Evolutionary conservation across 2,797 vertebrate species (phyloP).

Genomic region (Echeneis naucrates): DNA sequence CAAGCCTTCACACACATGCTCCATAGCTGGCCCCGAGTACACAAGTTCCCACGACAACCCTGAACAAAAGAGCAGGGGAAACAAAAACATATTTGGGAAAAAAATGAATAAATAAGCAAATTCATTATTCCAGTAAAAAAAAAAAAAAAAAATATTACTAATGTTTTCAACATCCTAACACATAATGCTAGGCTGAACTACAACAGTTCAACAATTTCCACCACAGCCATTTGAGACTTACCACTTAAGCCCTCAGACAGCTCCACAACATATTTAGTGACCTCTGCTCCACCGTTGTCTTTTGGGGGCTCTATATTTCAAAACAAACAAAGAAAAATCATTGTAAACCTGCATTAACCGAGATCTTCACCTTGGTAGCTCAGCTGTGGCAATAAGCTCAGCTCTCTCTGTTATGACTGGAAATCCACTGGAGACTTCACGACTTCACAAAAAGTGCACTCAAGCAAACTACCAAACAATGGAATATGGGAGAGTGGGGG

Average conservation of each 20-base stretch:
- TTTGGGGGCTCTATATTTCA: slow-evolving; percentile 89
- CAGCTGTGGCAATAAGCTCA: neutral
- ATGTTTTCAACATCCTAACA: neutral
- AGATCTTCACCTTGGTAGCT: neutral
- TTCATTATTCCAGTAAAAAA: too few species aligned
- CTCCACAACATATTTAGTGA: slow-evolving; percentile 93
- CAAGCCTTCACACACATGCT: slow-evolving; percentile 92
- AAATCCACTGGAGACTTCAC: neutral
- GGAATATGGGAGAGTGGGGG: neutral
- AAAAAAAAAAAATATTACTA: too few species aligned
- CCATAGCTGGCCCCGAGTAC: slow-evolving; percentile 89
- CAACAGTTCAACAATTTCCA: too few species aligned
- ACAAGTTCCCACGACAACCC: slow-evolving; percentile 91
- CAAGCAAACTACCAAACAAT: neutral
- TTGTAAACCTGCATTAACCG: neutral
- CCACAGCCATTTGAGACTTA: slow-evolving; percentile 70
- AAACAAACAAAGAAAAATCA: slow-evolving; percentile 5
- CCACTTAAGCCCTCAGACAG: slow-evolving; percentile 91
- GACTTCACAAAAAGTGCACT: neutral
- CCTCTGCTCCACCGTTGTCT: slow-evolving; percentile 91
- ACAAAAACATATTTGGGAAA: too few species aligned
- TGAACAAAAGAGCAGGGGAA: too few species aligned
- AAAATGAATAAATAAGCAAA: too few species aligned
- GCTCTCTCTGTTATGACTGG: neutral
- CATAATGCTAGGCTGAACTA: neutral